Evolutionary conservation across 2,888 invertebrate genomes (phyloP).

Genomic region (Notocelia uddmanniana): DNA sequence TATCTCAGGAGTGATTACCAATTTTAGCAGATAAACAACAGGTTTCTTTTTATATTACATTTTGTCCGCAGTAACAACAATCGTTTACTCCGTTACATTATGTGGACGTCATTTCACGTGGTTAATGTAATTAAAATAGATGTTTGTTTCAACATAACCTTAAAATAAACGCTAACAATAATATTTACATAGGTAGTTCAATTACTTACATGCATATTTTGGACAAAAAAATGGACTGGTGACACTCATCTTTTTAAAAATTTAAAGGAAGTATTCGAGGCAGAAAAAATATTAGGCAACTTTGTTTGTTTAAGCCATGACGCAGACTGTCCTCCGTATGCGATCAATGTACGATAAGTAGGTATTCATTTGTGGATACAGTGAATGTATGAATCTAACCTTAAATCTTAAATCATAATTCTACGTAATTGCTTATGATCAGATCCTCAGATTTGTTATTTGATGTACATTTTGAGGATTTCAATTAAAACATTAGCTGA

Average conservation of each 20-base stretch:
- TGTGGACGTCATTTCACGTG: no score
- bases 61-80: no score
- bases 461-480: no score
- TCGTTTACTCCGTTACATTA: no score
- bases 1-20: no score
- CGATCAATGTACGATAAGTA: neutral
- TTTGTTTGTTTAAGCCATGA: conserved; percentile 25
- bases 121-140: no score
- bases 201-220: conserved; percentile 21
- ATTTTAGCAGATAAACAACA: no score
- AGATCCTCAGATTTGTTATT: no score
- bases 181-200: neutral
- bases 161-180: neutral
- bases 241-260: conserved; percentile 24
- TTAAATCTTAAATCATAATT: neutral
- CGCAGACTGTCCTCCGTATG: conserved; percentile 2
- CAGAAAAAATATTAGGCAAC: conserved; percentile 1
- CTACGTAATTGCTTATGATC: neutral
- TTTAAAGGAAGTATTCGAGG: neutral
- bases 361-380: neutral
- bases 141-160: neutral
- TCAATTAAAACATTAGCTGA: no score
- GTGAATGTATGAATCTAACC: neutral
- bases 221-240: conserved; percentile 18
- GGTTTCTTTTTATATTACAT: no score